A percentile compares a stretch with the other conserved stretches of the same genome.
phyloP scores from a whole-genome alignment of 2,797 vertebrate genomes.

The Rhynchonycteris naso region DNA sequence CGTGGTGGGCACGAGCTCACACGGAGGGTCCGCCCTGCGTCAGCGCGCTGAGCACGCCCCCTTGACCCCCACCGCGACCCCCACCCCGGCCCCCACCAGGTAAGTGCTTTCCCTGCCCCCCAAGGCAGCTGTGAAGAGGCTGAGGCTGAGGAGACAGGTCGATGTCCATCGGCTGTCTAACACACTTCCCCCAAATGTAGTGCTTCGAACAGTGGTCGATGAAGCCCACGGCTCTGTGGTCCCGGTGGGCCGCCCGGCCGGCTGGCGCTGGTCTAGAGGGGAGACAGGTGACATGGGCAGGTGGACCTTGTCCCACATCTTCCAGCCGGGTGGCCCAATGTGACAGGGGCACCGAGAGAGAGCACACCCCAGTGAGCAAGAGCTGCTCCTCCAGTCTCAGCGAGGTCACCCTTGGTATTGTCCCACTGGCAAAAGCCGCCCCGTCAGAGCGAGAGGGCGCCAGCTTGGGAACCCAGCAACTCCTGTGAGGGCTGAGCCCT shows the following conservation, averaged over 20 bases:
- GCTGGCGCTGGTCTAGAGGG: background rate
- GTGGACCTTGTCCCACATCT: accelerated
- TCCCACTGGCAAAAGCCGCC: accelerated
- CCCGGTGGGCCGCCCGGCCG: background rate
- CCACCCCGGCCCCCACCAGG: accelerated
- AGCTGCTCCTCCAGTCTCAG: background rate
- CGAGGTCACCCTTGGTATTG: accelerated
- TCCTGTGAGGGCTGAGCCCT: background rate
- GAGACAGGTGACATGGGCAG: background rate
- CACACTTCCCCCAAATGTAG: accelerated
- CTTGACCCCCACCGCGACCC: background rate
- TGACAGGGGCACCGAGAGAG: background rate
- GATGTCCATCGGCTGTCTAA: accelerated
- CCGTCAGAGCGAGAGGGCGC: accelerated
- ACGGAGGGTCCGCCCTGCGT: too few relatives aligned
- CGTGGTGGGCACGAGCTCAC: accelerated
- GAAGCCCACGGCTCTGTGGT: accelerated
- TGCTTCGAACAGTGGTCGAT: accelerated
- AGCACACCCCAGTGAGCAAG: accelerated
- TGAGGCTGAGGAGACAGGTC: background rate
- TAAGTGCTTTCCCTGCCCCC: accelerated
- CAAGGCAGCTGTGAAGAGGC: accelerated
- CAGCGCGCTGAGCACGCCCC: background rate
- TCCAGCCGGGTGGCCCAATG: too few relatives aligned
- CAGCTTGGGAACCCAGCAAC: background rate